Percentiles rank a stretch among this genome's conserved stretches.
Evolutionary conservation across 2,797 vertebrate genomes (phyloP).

Genomic region (Pempheris klunzingeri): DNA sequence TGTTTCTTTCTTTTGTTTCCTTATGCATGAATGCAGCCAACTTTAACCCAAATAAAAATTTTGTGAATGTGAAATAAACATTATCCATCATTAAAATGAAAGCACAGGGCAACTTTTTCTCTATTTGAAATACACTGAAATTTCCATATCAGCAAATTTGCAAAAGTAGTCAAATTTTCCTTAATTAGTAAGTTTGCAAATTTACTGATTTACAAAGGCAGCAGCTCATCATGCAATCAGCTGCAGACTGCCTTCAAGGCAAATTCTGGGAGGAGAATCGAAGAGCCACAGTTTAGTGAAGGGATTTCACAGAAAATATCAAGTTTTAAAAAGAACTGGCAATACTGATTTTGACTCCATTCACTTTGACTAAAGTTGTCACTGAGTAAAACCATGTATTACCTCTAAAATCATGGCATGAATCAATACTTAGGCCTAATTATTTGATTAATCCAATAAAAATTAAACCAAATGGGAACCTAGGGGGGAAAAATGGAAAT

Average conservation of each 20-base stretch:
- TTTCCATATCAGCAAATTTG: slow-evolving; percentile 3
- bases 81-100: background rate
- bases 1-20: background rate
- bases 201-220: slow-evolving; percentile 27
- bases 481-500: background rate
- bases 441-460: background rate
- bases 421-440: background rate
- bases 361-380: background rate
- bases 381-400: background rate
- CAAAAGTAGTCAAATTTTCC: slow-evolving; percentile 5
- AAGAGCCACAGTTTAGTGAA: background rate
- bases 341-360: slow-evolving; percentile 1
- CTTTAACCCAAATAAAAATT: background rate
- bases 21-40: background rate
- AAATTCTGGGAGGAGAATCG: slow-evolving; percentile 1
- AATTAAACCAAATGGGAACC: background rate
- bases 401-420: no score
- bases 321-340: background rate
- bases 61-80: background rate
- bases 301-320: slow-evolving; percentile 5
- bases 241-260: background rate
- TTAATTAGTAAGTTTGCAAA: slow-evolving; percentile 29
- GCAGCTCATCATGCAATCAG: slow-evolving; percentile 35
- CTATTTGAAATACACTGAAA: background rate
- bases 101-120: background rate